Evolutionary conservation across 2,888 invertebrate species (phyloP).

Genomic region (Parelbella ahira): DNA sequence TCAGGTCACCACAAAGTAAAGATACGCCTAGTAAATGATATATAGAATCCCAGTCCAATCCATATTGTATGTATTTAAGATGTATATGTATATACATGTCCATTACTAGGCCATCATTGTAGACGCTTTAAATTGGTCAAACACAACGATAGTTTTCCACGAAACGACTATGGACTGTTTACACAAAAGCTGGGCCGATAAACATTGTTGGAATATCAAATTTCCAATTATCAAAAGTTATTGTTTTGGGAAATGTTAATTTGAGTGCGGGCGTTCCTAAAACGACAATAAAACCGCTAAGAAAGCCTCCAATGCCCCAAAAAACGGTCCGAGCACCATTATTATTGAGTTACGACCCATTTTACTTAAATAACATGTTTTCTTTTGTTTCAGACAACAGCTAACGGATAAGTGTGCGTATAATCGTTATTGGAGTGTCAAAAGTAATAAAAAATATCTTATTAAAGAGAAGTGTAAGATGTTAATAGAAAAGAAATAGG

Average conservation of each 20-base stretch:
- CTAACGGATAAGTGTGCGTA: slow-evolving; percentile 14
- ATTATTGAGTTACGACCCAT: slow-evolving; percentile 21
- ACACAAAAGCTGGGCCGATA: too few relatives aligned
- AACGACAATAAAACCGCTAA: slow-evolving; percentile 12
- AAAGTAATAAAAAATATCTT: slow-evolving; percentile 1
- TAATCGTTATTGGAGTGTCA: not conserved
- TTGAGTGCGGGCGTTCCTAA: slow-evolving; percentile 7
- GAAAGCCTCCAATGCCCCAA: slow-evolving; percentile 12
- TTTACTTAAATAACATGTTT: slow-evolving; percentile 20
- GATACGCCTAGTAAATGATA: too few relatives aligned
- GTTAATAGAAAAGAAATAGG: slow-evolving; percentile 15
- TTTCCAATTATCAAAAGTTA: slow-evolving; percentile 22
- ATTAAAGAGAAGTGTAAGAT: not conserved
- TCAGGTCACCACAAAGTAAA: too few relatives aligned
- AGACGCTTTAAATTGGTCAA: too few relatives aligned
- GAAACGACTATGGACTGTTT: too few relatives aligned
- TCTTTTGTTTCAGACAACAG: slow-evolving; percentile 24
- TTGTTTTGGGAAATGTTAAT: slow-evolving; percentile 19
- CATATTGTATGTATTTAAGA: too few relatives aligned
- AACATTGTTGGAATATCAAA: slow-evolving; percentile 15
- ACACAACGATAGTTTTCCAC: too few relatives aligned
- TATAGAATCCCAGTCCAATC: too few relatives aligned
- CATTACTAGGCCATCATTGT: too few relatives aligned
- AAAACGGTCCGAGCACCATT: slow-evolving; percentile 15
- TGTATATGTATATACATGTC: too few relatives aligned